These are phyloP conservation scores for Rhagologus leucostigma DNA, from an alignment of 2,113 vertebrate genomes.

Conservation along the genomic window DNA sequence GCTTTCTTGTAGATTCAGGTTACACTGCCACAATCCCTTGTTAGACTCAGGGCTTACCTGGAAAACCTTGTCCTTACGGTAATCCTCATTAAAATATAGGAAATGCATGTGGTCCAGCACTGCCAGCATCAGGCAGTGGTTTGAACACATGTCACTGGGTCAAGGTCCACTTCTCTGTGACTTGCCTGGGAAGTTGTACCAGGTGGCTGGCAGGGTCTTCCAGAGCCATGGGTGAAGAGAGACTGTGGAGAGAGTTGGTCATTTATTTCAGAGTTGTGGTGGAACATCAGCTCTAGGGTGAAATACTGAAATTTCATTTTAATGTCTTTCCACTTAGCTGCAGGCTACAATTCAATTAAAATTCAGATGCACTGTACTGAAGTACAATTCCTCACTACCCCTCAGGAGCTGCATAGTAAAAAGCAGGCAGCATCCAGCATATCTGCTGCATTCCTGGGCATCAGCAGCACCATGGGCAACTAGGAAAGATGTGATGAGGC, in stretches of 20 bases:
- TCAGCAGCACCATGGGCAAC: background rate
- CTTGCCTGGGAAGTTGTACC: background rate
- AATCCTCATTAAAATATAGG: background rate
- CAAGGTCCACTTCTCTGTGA: accelerated
- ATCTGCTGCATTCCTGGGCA: background rate
- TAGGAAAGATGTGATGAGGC: background rate
- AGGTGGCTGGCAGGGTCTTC: background rate
- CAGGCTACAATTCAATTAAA: conserved; percentile 49
- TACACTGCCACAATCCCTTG: background rate
- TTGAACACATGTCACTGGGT: background rate
- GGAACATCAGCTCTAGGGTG: background rate
- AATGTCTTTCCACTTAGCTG: conserved; percentile 42
- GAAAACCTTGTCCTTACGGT: background rate
- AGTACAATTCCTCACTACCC: background rate
- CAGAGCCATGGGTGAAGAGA: background rate
- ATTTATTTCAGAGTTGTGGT: conserved; percentile 12
- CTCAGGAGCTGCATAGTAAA: background rate
- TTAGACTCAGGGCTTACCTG: background rate
- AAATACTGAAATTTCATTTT: conserved; percentile 37
- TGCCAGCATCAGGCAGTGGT: background rate
- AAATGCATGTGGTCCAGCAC: background rate
- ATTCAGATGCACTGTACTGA: conserved; percentile 23
- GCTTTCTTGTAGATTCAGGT: background rate
- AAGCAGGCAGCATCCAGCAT: background rate
- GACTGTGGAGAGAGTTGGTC: background rate